Conservation (phyloP, 1,140 invertebrate genomes). For the Wasmannia auropunctata region DNA sequence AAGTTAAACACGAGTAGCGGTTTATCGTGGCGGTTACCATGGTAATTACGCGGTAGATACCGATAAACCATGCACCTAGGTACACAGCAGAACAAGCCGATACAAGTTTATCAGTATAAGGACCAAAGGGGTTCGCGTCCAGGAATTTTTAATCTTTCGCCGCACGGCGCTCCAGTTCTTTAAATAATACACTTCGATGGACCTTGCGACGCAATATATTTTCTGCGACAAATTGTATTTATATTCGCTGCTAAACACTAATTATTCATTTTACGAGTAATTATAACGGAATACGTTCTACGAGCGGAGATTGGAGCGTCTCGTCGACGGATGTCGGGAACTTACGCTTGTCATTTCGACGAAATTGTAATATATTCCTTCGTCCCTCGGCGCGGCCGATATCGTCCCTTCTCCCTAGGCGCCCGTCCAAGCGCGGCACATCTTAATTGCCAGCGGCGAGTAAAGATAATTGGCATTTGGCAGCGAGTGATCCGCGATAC, state of each 20-base stretch:
- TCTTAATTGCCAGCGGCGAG: slow-evolving; percentile 72
- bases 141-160: slow-evolving; percentile 37
- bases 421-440: slow-evolving; percentile 42
- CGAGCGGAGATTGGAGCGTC: background rate
- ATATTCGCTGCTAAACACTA: background rate
- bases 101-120: slow-evolving; percentile 52
- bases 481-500: slow-evolving; percentile 75
- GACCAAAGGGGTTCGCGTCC: slow-evolving; percentile 38
- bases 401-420: slow-evolving; percentile 16
- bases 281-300: background rate
- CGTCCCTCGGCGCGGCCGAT: slow-evolving; percentile 35
- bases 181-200: background rate
- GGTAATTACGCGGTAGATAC: slow-evolving; percentile 74
- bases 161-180: background rate
- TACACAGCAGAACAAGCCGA: slow-evolving; percentile 54
- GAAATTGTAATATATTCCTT: slow-evolving; percentile 33
- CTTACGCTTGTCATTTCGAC: slow-evolving; percentile 34
- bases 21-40: slow-evolving; percentile 76
- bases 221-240: background rate
- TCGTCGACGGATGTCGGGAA: background rate
- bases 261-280: slow-evolving; percentile 1
- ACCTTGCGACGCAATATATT: background rate
- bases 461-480: slow-evolving; percentile 79
- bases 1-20: slow-evolving; percentile 75
- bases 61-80: slow-evolving; percentile 68